phyloP scores from a whole-genome alignment of 2,797 vertebrate genomes.

The Arrhamphus sclerolepis region DNA sequence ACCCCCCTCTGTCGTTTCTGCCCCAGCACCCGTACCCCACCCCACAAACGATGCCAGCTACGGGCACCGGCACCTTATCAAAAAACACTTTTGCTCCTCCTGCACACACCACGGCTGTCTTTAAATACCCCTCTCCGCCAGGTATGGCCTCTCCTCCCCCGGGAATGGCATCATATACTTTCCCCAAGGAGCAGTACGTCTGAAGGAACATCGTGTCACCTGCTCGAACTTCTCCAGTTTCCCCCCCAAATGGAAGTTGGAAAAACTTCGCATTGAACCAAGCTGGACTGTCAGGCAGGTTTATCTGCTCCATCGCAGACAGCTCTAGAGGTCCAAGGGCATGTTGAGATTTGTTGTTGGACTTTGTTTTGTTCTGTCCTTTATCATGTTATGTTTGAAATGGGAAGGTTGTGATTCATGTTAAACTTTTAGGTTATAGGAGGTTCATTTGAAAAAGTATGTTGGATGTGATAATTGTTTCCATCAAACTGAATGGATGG shows the following conservation, averaged over 20 bases:
- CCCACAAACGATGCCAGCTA: constrained; percentile 34
- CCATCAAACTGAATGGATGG: constrained; percentile 24
- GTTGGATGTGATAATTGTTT: constrained; percentile 33
- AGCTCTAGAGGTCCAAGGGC: constrained; percentile 34
- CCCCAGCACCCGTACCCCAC: constrained; percentile 83
- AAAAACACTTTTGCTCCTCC: constrained; percentile 82
- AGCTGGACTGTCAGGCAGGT: constrained; percentile 15
- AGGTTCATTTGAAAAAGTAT: constrained; percentile 17
- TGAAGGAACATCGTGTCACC: constrained; percentile 48
- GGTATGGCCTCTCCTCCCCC: constrained; percentile 73
- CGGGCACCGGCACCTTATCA: constrained; percentile 53
- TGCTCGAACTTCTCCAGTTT: constrained; percentile 16
- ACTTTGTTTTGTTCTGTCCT: constrained; percentile 32
- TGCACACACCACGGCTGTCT: constrained; percentile 72
- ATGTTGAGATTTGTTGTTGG: constrained; percentile 31
- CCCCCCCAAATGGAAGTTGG: constrained; percentile 11
- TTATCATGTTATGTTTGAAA: constrained; percentile 45
- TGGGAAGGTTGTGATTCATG: constrained; percentile 31
- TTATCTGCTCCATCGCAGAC: constrained; percentile 9
- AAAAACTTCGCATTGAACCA: constrained; percentile 1
- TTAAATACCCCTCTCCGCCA: constrained; percentile 71
- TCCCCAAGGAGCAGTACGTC: constrained; percentile 88
- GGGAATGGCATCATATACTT: constrained; percentile 80
- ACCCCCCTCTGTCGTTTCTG: constrained; percentile 81
- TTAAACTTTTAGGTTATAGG: constrained; percentile 28